A percentile compares a stretch with the other conserved stretches of the same genome.
phyloP scores from a whole-genome alignment of 23 tunicate genomes.

The Trididemnum nubilum region DNA sequence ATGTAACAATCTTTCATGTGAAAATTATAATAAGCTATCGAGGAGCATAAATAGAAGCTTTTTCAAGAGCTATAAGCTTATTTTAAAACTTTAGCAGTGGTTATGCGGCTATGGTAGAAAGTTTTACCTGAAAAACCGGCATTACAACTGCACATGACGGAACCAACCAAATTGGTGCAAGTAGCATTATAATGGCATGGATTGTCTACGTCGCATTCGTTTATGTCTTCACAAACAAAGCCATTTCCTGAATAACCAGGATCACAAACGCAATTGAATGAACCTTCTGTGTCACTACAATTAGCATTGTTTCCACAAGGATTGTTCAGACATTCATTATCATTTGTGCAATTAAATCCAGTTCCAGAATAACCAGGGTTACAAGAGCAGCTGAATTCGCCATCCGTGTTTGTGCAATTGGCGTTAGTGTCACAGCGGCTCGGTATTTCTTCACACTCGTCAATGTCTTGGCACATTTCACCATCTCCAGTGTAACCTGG shows the following conservation, averaged over 20 bases:
- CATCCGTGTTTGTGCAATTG: constrained; percentile 2
- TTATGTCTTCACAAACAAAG: constrained; percentile 8
- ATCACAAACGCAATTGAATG: constrained; percentile 44
- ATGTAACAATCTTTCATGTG: too few species aligned
- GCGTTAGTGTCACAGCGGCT: constrained; percentile 27
- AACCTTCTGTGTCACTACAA: constrained; percentile 39
- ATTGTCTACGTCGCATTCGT: constrained; percentile 22
- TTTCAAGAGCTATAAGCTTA: too few species aligned
- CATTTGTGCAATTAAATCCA: constrained; percentile 32
- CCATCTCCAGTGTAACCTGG: constrained; percentile 43
- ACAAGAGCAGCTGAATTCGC: constrained; percentile 4
- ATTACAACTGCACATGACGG: neutral
- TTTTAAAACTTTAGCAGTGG: too few species aligned
- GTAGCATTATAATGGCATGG: neutral
- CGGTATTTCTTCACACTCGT: neutral
- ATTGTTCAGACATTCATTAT: constrained; percentile 30
- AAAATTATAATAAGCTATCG: too few species aligned
- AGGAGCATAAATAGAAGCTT: too few species aligned
- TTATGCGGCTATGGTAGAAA: too few species aligned
- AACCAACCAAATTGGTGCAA: neutral
- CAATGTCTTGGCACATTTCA: neutral
- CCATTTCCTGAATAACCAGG: constrained; percentile 32
- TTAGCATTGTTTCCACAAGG: constrained; percentile 20
- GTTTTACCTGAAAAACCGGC: neutral
- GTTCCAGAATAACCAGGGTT: constrained; percentile 11